These are phyloP conservation scores for Chrysaora quinquecirrha DNA, from an alignment of 30 jellyfish, hydroid and myxozoan genomes.

Conservation along the genomic window DNA sequence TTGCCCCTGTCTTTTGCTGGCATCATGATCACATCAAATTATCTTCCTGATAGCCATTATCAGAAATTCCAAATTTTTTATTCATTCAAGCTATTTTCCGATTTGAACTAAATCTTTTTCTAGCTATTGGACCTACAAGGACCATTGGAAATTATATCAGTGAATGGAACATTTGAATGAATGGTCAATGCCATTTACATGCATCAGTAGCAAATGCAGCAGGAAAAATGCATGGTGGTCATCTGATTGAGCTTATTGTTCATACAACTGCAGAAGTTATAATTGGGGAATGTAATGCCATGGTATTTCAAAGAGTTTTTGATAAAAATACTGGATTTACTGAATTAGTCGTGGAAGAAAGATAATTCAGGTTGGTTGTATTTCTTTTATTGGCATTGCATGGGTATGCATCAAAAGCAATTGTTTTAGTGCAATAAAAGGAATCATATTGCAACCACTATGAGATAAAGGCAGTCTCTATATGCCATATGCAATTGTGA, in stretches of 20 bases:
- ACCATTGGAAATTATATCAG: conserved; percentile 86
- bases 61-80: no score
- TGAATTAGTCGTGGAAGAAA: conserved; percentile 61
- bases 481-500: no score
- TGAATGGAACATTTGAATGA: conserved; percentile 85
- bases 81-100: no score
- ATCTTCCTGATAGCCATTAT: no score
- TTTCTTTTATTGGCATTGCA: no score
- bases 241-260: conserved; percentile 81
- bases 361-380: conserved; percentile 1
- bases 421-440: no score
- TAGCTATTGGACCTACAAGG: conserved; percentile 79
- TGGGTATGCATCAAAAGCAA: no score
- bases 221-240: conserved; percentile 94
- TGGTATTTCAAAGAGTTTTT: conserved; percentile 73
- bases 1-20: no score
- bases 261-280: conserved; percentile 94
- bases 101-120: no score
- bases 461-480: no score
- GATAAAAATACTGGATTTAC: conserved; percentile 83
- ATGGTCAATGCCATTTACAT: conserved; percentile 84
- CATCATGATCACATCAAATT: no score
- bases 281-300: conserved; percentile 88
- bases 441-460: no score
- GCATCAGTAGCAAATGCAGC: conserved; percentile 73